Base-by-base conservation (phyloP, 1,140 invertebrate genomes). In the Lasioglossum baleicum region DNA sequence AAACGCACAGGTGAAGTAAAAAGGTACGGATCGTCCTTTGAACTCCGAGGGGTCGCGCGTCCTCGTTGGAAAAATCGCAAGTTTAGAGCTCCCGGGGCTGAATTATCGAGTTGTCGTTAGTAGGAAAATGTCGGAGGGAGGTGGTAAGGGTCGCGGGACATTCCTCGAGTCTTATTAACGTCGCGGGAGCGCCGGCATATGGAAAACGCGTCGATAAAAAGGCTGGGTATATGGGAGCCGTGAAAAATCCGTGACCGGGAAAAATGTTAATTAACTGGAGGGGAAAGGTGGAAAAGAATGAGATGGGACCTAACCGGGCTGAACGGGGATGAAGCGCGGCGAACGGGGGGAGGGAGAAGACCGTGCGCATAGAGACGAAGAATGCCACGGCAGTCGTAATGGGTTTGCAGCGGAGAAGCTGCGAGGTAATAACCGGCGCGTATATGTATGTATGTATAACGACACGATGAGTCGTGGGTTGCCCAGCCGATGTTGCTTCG, bases 391-490 rank as follows among this genome's bases (percentile, higher is more conserved):
- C 75, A 75, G 71, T 84, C 85, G 85, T 87, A 87, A 86, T 87
- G 82, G 82, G 81, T 87, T 87, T 84, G 84, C 85, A 80, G 77
- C 82, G 73, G 82, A 63, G 82, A 69, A 81, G 82, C 74, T 83
- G 83, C 78, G 81, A 35, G 75, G 83, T 85, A 85, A 85, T 85
- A 85, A 85, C 80, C 83, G 66, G 83, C 83, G 83, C 80, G 84
- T 85, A 85, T 82, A 44, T 8, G 26, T 42, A 85, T 85, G 85
- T 82, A 44, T 8, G 26, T 42, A 85, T 85, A 85, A 85, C 84
- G 83, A 85, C 84, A 82, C 83, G 84, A 85, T 85, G 84, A 85
- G 75, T 85, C 83, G 80, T 85, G 83, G 84, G 84, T 85, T 84
- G 83, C 82, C 40, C 71, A 67, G 69, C 79, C 79, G 77, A 81